These are phyloP conservation scores for Drosophila cognata DNA, from an alignment of 2,888 invertebrate species.

Conservation along the genomic window DNA sequence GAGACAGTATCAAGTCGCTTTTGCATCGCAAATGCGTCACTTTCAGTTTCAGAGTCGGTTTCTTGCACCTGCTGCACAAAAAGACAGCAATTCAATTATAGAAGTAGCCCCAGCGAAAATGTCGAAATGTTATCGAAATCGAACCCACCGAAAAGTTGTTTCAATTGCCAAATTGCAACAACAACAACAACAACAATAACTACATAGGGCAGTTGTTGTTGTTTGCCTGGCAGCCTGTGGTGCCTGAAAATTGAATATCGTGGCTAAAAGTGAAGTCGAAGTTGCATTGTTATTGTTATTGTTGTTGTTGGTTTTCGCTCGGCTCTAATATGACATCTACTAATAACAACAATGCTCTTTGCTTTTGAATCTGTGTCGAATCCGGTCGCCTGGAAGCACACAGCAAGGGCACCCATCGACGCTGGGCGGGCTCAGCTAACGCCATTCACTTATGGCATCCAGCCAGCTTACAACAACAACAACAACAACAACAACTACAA, in stretches of 20 bases:
- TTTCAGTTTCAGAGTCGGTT: slow-evolving; percentile 31
- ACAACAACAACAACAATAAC: slow-evolving; percentile 38
- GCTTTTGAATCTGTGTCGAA: slow-evolving; percentile 23
- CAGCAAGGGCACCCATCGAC: slow-evolving; percentile 52
- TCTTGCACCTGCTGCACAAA: slow-evolving; percentile 42
- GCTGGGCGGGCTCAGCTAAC: slow-evolving; percentile 53
- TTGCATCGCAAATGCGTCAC: slow-evolving; percentile 18
- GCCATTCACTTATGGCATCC: slow-evolving; percentile 71
- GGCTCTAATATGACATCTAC: slow-evolving; percentile 74
- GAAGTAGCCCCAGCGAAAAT: slow-evolving; percentile 48
- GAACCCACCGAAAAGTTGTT: slow-evolving; percentile 28
- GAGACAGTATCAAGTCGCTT: not conserved
- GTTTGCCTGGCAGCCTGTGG: slow-evolving; percentile 58
- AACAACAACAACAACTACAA: not conserved
- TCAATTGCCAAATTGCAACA: slow-evolving; percentile 60
- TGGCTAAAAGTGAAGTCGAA: slow-evolving; percentile 64
- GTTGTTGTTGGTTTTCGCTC: slow-evolving; percentile 35
- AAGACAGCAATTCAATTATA: slow-evolving; percentile 70
- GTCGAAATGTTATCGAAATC: slow-evolving; percentile 66
- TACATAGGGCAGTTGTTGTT: slow-evolving; percentile 32
- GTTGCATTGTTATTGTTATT: slow-evolving; percentile 34
- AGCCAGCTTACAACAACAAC: slow-evolving; percentile 35
- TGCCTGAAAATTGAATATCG: slow-evolving; percentile 73
- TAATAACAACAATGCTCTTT: slow-evolving; percentile 59
- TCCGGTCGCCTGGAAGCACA: slow-evolving; percentile 30